A percentile compares a stretch with the other conserved stretches of the same genome.
These are phyloP conservation scores for Mimachlamys varia DNA, from an alignment of 2,888 invertebrate species.

Conservation along the genomic window DNA sequence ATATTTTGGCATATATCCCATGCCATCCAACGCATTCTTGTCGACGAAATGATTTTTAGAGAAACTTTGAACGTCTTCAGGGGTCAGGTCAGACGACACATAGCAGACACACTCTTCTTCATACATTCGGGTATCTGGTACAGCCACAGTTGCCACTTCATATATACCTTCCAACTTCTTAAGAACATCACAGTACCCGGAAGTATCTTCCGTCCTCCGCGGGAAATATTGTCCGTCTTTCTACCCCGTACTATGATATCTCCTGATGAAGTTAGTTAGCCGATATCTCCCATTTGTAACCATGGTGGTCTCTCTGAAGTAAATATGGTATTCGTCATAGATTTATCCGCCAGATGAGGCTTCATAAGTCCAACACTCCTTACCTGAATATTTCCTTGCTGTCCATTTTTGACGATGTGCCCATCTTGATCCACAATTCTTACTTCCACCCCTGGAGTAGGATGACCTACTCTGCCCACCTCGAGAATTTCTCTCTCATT, in stretches of 20 bases:
- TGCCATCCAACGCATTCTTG: conserved; percentile 31
- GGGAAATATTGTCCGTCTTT: not conserved
- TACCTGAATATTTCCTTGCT: too few species aligned
- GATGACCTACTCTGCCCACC: not conserved
- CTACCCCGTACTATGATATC: not conserved
- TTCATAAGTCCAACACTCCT: too few species aligned
- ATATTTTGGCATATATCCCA: too few species aligned
- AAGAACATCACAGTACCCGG: not conserved
- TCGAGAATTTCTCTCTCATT: not conserved
- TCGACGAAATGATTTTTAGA: not conserved
- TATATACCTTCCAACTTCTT: not conserved
- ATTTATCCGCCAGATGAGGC: too few species aligned
- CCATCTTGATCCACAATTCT: not conserved
- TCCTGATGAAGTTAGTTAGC: not conserved
- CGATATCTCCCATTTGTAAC: not conserved
- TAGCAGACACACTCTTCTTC: too few species aligned
- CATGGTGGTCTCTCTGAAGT: not conserved
- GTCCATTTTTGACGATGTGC: too few species aligned
- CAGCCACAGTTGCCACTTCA: not conserved
- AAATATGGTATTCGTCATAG: too few species aligned
- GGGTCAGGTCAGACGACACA: not conserved
- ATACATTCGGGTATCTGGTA: not conserved
- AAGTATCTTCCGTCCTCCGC: not conserved
- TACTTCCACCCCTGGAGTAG: not conserved
- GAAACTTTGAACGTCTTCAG: not conserved